Base-by-base conservation (phyloP, 2,888 invertebrate genomes). In the Drosophila yooni region DNA sequence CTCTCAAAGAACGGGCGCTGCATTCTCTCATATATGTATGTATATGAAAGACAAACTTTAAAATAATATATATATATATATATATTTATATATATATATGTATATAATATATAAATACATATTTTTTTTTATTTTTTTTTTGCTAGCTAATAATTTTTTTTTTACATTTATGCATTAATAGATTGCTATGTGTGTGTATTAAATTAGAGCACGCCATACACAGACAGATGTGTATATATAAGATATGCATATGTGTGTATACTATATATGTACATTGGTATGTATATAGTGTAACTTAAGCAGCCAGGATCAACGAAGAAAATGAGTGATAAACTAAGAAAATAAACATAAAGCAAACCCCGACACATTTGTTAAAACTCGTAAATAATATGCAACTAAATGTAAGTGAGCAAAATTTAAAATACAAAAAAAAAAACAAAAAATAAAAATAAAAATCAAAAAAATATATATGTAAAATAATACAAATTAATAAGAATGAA, bases 281-380 rank as follows among this genome's bases (percentile, higher is more conserved):
- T 80, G 69, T 70, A 79, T 79, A 70, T 65, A 63, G 34, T 56
- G 48, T 65, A 73, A 69, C 60, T 76, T 82, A 83, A 89, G 85
- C 83, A 91, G 91, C 88, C 92, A 91, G 91, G 88, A 92, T 92
- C 92, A 92, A 92, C 92, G 92, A 92, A 92, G 90, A 83, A 91
- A 88, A 83, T 90, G 90, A 92, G 92, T 92, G 92, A 92, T 92
- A 92, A 91, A 83, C 60, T 51, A 71, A 73, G 53, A 70, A 63
- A 60, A 58, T 57, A 36, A 56, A 65, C 34, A 70, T 51, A 34
- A 63, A 61, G 50, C 46, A 38, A 38, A 40, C 36, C 56, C 57
- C 50, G 36, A 50, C 43, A 56, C 11, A 65, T 79, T 79, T 79
- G 82, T 82, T 77, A 72, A 62, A 62, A 62, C 62, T 70, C 50